A percentile compares a stretch with the other conserved stretches of the same genome.
Evolutionary conservation across 2,113 vertebrate species (phyloP).

Genomic region (Protomyctophum bolini): DNA sequence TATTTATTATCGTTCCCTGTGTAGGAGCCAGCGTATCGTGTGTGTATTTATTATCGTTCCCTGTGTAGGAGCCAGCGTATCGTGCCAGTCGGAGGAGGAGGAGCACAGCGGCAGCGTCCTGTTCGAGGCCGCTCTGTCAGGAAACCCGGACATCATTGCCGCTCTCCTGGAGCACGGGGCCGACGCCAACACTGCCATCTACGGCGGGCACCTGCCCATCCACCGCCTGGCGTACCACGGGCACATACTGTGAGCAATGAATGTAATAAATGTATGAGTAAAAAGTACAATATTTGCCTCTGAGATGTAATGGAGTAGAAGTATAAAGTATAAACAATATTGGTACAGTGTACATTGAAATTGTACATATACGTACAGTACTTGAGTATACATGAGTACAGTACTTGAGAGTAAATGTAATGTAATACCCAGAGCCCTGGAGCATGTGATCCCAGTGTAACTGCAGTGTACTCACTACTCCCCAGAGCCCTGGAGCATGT

Average conservation of each 20-base stretch:
- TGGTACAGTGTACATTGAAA: not conserved
- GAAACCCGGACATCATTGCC: slow-evolving; percentile 88
- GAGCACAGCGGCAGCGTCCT: slow-evolving; percentile 77
- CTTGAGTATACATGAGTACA: too few species aligned
- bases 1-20: too few species aligned
- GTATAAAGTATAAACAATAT: not conserved
- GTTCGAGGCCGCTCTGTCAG: slow-evolving; percentile 90
- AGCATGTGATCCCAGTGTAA: too few species aligned
- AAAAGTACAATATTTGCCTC: not conserved
- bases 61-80: slow-evolving; percentile 83
- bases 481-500: too few species aligned
- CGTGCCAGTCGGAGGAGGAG: slow-evolving; percentile 83
- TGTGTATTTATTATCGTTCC: not conserved
- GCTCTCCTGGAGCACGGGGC: slow-evolving; percentile 89
- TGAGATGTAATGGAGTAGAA: not conserved
- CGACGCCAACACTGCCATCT: slow-evolving; percentile 89
- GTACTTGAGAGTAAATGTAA: too few species aligned
- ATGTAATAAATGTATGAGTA: not conserved
- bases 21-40: too few species aligned
- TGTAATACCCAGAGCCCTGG: too few species aligned
- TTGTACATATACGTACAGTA: not conserved
- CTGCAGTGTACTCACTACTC: too few species aligned
- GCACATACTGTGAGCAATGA: slow-evolving; percentile 86
- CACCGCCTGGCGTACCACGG: slow-evolving; percentile 92
- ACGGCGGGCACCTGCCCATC: slow-evolving; percentile 92